phyloP scores from a whole-genome alignment of 2,888 invertebrate genomes.

The Lordiphosa andalusiaca region DNA sequence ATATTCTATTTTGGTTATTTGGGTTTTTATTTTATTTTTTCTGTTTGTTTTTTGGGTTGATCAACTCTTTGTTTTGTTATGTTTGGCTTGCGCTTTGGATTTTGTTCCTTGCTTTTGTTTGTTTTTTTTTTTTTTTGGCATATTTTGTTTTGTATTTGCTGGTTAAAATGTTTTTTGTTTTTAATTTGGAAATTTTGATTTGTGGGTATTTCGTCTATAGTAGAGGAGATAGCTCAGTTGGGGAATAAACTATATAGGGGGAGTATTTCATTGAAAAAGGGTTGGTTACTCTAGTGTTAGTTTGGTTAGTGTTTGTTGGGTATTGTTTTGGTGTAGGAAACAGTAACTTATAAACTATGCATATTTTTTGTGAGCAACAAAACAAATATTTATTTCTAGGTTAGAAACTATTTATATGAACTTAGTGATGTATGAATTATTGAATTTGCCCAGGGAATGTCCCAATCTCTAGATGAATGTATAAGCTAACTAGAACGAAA shows the following conservation, averaged over 20 bases:
- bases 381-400: too few relatives aligned
- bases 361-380: too few relatives aligned
- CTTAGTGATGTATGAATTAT: too few relatives aligned
- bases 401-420: too few relatives aligned
- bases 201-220: slow-evolving; percentile 1
- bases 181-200: too few relatives aligned
- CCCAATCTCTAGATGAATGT: too few relatives aligned
- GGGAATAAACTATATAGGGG: slow-evolving; percentile 13
- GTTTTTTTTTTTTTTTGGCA: slow-evolving; percentile 15
- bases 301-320: too few relatives aligned
- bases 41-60: slow-evolving; percentile 24
- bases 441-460: too few relatives aligned
- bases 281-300: too few relatives aligned
- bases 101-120: slow-evolving; percentile 31
- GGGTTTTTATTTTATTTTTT: slow-evolving; percentile 36
- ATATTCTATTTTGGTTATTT: slow-evolving; percentile 13
- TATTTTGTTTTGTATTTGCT: slow-evolving; percentile 28
- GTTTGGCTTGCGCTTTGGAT: slow-evolving; percentile 52
- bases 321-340: too few relatives aligned
- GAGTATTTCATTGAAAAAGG: not conserved
- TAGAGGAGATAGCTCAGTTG: slow-evolving; percentile 22
- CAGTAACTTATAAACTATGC: too few relatives aligned
- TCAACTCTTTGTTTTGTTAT: slow-evolving; percentile 17
- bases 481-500: too few relatives aligned
- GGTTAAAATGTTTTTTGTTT: slow-evolving; percentile 42